phyloP scores from a whole-genome alignment of 2,113 vertebrate species.

The Gallinago media region DNA sequence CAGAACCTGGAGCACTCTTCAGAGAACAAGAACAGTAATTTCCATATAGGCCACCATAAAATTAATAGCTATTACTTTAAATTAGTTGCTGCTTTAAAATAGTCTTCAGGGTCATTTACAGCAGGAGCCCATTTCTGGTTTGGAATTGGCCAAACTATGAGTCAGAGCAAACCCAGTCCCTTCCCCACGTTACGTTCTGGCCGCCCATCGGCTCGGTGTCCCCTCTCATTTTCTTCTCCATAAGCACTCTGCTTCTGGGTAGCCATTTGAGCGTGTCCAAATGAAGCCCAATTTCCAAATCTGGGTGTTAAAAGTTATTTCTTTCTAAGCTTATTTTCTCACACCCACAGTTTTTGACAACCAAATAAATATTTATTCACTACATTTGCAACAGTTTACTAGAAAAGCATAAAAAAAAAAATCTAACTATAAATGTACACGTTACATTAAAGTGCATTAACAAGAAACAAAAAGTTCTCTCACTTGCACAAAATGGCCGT shows the following conservation, averaged over 20 bases:
- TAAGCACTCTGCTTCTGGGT: background rate
- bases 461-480: background rate
- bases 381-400: constrained; percentile 49
- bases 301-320: background rate
- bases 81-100: background rate
- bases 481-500: background rate
- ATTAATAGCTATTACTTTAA: background rate
- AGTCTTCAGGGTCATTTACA: background rate
- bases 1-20: background rate
- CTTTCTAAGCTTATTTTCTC: constrained; percentile 1
- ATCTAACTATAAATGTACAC: constrained; percentile 1
- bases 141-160: background rate
- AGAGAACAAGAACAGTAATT: background rate
- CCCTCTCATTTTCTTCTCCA: background rate
- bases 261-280: background rate
- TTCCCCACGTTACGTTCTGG: background rate
- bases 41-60: background rate
- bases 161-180: background rate
- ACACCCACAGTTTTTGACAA: background rate
- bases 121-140: background rate
- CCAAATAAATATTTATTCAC: constrained; percentile 64
- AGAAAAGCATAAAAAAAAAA: constrained; percentile 54
- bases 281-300: background rate
- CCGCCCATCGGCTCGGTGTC: background rate
- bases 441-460: constrained; percentile 55